Conservation (phyloP, 2,113 vertebrate genomes). For the Mormoops blainvillei region DNA sequence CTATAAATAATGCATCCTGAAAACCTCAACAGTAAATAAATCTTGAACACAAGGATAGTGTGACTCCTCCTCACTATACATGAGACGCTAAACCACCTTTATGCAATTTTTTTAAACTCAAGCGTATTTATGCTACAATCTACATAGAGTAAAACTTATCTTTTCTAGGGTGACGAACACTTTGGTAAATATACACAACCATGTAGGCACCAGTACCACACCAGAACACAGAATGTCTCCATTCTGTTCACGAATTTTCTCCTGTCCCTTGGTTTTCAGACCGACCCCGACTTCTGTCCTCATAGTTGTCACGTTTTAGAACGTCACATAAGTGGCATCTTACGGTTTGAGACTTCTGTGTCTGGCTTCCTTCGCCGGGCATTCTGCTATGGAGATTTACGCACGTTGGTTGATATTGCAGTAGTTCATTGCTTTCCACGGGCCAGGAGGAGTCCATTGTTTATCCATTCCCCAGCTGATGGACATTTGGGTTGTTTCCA, state of each 20-base stretch:
- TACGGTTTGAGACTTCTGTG: background rate
- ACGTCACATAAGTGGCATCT: background rate
- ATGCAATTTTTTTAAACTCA: background rate
- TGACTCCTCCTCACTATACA: accelerated
- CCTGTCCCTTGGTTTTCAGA: background rate
- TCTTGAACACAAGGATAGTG: background rate
- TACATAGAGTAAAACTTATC: background rate
- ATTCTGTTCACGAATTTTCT: background rate
- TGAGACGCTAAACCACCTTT: background rate
- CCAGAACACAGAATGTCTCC: background rate
- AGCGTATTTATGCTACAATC: background rate
- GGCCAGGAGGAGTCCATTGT: background rate
- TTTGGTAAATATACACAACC: background rate
- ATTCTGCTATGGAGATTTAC: background rate
- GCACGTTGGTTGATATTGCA: background rate
- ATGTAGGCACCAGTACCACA: background rate
- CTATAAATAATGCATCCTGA: background rate
- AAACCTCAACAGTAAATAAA: slow-evolving; percentile 8
- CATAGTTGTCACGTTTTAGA: background rate
- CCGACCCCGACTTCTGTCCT: background rate
- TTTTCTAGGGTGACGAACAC: background rate
- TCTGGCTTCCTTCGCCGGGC: background rate
- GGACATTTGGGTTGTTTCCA: background rate
- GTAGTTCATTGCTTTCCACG: background rate
- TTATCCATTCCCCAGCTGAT: background rate